Percentiles rank a stretch among this genome's conserved stretches.
These are phyloP conservation scores for Grus americana DNA, from an alignment of 2,113 vertebrate genomes.

Conservation along the genomic window DNA sequence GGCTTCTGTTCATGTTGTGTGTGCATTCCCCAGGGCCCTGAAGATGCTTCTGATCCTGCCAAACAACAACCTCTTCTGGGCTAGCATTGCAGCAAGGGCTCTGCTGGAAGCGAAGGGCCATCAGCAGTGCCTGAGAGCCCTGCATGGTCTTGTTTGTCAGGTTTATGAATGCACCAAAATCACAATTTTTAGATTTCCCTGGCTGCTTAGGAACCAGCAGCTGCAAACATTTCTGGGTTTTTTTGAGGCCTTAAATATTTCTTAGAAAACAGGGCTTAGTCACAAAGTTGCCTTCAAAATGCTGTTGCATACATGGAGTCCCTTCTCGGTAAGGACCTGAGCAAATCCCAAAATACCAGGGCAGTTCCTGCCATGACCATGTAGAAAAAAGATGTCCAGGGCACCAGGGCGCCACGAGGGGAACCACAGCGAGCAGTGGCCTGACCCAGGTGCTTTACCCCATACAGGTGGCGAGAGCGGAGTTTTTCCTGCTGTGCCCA, in stretches of 20 bases:
- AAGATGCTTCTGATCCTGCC: not conserved
- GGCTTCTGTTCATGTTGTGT: not conserved
- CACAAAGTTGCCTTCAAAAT: not conserved
- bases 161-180: not conserved
- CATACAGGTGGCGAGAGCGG: slow-evolving; percentile 83
- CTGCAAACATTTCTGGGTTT: not conserved
- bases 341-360: not conserved
- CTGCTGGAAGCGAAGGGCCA: not conserved
- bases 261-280: not conserved
- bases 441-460: not conserved
- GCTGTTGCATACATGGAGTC: not conserved
- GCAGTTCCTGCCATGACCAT: not conserved
- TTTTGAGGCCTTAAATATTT: not conserved
- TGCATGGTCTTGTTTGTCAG: not conserved
- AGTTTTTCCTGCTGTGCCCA: slow-evolving; percentile 75
- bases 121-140: too few relatives aligned
- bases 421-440: not conserved
- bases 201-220: not conserved
- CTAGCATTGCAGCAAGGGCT: not conserved
- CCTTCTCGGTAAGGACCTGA: accelerated
- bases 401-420: not conserved
- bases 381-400: not conserved
- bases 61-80: not conserved
- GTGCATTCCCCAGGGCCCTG: not conserved
- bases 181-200: not conserved